Percentiles rank a stretch among this genome's conserved stretches.
Conservation (phyloP, 2,888 invertebrate species). For the Catocala sponsa region DNA sequence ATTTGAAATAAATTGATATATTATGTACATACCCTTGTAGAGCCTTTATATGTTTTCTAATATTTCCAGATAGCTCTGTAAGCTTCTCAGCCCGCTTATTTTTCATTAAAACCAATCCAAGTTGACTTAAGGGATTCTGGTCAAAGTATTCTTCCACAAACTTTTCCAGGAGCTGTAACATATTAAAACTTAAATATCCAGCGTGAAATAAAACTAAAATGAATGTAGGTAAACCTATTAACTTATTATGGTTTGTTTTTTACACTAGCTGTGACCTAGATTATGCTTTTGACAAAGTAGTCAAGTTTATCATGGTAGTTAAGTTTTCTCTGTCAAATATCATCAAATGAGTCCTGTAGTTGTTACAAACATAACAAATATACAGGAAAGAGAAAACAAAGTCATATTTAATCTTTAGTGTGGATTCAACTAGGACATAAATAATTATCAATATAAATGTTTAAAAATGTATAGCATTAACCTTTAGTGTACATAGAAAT, state of each 20-base stretch:
- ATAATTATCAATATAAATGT: background rate
- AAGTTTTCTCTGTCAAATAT: too few relatives aligned
- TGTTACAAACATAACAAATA: too few relatives aligned
- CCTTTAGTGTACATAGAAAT: constrained; percentile 95
- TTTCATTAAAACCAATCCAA: constrained; percentile 96
- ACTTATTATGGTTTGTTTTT: too few relatives aligned
- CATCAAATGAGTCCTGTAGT: too few relatives aligned
- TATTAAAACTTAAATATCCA: background rate
- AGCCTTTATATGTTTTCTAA: constrained; percentile 93
- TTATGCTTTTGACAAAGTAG: too few relatives aligned
- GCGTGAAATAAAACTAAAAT: too few relatives aligned
- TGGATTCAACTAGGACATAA: background rate
- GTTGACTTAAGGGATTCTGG: constrained; percentile 99
- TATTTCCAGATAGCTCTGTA: constrained; percentile 96
- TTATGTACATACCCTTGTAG: constrained; percentile 87
- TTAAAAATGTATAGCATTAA: constrained; percentile 62
- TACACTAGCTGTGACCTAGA: too few relatives aligned
- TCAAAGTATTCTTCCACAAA: constrained; percentile 99
- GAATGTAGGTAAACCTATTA: background rate
- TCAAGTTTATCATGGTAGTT: too few relatives aligned
- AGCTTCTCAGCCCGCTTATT: constrained; percentile 98
- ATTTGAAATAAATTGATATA: background rate
- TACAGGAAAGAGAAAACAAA: too few relatives aligned
- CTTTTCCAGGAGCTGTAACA: constrained; percentile 93
- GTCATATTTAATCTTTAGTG: too few relatives aligned